A percentile compares a stretch with the other conserved stretches of the same genome.
Conservation (phyloP, 2,797 vertebrate genomes). For the Sciaenops ocellatus region DNA sequence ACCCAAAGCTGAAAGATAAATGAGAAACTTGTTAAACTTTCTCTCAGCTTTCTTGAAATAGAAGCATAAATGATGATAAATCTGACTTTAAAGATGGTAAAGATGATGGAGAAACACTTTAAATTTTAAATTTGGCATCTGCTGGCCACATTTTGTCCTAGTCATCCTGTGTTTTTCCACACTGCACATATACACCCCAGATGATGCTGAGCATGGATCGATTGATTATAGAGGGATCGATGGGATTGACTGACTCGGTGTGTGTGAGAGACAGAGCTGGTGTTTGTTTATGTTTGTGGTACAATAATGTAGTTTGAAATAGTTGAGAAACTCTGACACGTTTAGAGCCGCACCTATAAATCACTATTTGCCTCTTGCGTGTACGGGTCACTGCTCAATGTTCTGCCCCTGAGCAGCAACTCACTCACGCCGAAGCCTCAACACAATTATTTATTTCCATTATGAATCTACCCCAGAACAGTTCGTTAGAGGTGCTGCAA, state of each 20-base stretch:
- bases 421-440: too few species aligned
- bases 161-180: neutral
- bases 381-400: too few species aligned
- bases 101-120: neutral
- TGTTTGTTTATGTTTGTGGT: neutral
- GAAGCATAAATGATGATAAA: too few species aligned
- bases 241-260: conserved; percentile 39
- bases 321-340: neutral
- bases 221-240: conserved; percentile 31
- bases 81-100: neutral
- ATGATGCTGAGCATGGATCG: conserved; percentile 29
- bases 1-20: neutral
- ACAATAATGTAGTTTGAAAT: neutral
- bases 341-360: too few species aligned
- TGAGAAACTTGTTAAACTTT: too few species aligned
- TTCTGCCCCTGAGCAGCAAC: too few species aligned
- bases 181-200: conserved; percentile 3
- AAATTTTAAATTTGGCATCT: neutral
- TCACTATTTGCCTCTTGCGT: too few species aligned
- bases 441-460: neutral
- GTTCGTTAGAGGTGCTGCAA: neutral
- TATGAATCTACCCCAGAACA: neutral
- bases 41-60: neutral
- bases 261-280: neutral
- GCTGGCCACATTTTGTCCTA: neutral